Evolutionary conservation across 2,113 vertebrate species (phyloP).

Genomic region (Nycticorax nycticorax): DNA sequence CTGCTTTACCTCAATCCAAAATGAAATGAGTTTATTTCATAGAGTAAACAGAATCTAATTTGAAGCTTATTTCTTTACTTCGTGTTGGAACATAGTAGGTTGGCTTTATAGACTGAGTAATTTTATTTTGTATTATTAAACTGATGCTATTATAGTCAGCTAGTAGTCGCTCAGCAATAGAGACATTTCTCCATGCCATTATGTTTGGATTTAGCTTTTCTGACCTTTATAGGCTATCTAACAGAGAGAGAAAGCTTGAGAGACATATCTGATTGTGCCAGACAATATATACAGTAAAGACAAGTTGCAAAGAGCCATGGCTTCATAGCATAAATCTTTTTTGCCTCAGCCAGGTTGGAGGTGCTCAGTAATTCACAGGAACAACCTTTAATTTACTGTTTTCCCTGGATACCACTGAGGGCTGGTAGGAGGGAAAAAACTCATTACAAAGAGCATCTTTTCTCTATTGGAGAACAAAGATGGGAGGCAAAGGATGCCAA

Average conservation of each 20-base stretch:
- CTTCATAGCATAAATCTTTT: constrained; percentile 67
- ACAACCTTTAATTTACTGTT: constrained; percentile 67
- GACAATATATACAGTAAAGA: constrained; percentile 19
- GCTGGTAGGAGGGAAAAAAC: constrained; percentile 34
- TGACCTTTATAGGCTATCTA: constrained; percentile 64
- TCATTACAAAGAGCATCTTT: constrained; percentile 36
- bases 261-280: constrained; percentile 52
- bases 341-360: constrained; percentile 47
- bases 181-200: constrained; percentile 27
- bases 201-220: constrained; percentile 62
- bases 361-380: constrained; percentile 65
- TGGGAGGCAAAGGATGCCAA: neutral
- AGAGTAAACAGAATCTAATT: constrained; percentile 36
- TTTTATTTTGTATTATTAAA: constrained; percentile 45
- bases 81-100: neutral
- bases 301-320: constrained; percentile 23
- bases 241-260: constrained; percentile 20
- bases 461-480: constrained; percentile 4
- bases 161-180: constrained; percentile 30
- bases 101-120: neutral
- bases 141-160: constrained; percentile 28
- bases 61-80: constrained; percentile 30
- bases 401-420: constrained; percentile 42
- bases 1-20: neutral
- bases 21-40: constrained; percentile 21